Conservation (phyloP, 1,140 invertebrate species). For the Episyrphus balteatus region DNA sequence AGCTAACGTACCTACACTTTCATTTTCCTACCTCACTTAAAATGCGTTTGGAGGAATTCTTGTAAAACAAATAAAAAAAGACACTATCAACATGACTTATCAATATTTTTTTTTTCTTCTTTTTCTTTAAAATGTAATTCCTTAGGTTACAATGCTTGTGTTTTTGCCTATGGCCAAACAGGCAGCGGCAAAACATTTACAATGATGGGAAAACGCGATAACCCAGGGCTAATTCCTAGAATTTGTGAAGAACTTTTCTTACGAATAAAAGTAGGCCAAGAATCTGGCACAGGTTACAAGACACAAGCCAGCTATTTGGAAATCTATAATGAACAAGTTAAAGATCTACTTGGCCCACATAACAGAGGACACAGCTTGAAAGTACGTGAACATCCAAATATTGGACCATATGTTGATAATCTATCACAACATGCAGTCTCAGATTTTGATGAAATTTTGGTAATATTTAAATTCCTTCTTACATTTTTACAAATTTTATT, state of each 20-base stretch:
- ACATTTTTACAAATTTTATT: not conserved
- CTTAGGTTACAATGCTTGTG: constrained; percentile 89
- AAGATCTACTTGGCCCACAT: constrained; percentile 66
- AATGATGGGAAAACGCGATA: constrained; percentile 88
- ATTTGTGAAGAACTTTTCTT: constrained; percentile 71
- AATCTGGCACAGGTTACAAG: constrained; percentile 69
- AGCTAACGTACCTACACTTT: too few relatives aligned
- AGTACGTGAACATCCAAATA: constrained; percentile 83
- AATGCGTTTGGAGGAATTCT: too few relatives aligned
- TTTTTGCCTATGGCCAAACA: constrained; percentile 72
- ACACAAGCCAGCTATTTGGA: constrained; percentile 81
- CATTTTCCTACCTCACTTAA: too few relatives aligned
- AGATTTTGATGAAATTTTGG: constrained; percentile 74
- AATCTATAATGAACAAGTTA: constrained; percentile 86
- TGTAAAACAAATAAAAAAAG: too few relatives aligned
- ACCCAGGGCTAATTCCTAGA: constrained; percentile 74
- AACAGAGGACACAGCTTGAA: constrained; percentile 59
- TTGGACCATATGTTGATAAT: constrained; percentile 90
- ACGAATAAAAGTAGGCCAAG: constrained; percentile 63
- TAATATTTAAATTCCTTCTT: constrained; percentile 26
- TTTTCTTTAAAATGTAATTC: constrained; percentile 3
- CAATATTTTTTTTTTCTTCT: constrained; percentile 3
- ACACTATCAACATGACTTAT: too few relatives aligned
- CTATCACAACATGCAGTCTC: constrained; percentile 75
- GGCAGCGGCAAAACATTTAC: constrained; percentile 96